phyloP scores from a whole-genome alignment of 1,140 invertebrate species.

The Portunus trituberculatus region DNA sequence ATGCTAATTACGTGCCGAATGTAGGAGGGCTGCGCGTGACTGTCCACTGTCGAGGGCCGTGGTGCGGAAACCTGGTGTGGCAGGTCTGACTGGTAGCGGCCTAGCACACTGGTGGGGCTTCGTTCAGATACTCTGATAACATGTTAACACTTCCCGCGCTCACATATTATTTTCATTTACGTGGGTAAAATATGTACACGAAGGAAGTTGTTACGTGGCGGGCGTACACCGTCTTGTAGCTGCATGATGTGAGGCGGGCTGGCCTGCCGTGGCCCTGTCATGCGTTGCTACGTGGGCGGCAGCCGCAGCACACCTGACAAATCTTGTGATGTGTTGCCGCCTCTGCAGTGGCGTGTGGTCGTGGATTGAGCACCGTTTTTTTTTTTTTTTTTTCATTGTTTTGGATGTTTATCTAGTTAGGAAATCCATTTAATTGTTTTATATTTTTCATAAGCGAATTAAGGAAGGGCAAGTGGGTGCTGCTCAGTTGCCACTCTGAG shows the following conservation, averaged over 20 bases:
- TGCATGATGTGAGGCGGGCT: neutral
- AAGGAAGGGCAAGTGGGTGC: neutral
- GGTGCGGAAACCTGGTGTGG: neutral
- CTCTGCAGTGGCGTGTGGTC: neutral
- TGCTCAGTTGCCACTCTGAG: neutral
- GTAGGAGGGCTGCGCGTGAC: neutral
- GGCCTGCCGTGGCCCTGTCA: neutral
- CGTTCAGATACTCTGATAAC: neutral
- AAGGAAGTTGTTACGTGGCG: neutral
- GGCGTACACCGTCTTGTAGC: neutral
- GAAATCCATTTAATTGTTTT: neutral
- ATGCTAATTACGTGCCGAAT: neutral
- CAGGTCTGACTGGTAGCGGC: neutral
- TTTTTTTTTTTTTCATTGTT: neutral
- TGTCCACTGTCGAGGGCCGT: neutral
- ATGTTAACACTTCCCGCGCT: neutral
- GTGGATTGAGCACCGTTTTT: neutral
- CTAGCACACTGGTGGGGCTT: neutral
- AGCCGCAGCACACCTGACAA: slow-evolving; percentile 7
- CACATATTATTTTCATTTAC: neutral
- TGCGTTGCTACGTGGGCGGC: slow-evolving; percentile 16
- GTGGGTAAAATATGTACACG: neutral
- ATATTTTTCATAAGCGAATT: neutral
- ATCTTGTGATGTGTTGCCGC: neutral
- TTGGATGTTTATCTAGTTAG: neutral